phyloP scores from a whole-genome alignment of 2,113 vertebrate species.

The Globicephala melas region DNA sequence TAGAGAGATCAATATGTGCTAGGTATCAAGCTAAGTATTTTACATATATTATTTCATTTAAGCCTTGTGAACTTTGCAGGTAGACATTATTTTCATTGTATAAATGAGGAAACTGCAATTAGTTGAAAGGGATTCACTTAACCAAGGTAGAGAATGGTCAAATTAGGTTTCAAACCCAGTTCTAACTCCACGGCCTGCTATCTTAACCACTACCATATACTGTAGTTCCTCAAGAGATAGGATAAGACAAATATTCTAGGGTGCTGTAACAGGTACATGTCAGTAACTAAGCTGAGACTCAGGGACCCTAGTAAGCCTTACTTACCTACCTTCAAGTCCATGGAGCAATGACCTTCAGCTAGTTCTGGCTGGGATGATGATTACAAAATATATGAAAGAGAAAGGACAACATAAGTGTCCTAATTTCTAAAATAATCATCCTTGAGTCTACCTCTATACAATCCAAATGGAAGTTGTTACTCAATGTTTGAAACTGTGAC shows the following conservation, averaged over 20 bases:
- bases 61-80: neutral
- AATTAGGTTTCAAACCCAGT: conserved; percentile 18
- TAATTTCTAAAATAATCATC: conserved; percentile 39
- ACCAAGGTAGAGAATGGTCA: neutral
- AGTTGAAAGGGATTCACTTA: neutral
- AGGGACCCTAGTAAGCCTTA: neutral
- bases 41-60: neutral
- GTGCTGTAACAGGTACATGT: neutral
- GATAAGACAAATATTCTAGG: neutral
- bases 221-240: neutral
- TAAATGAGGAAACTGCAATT: neutral
- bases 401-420: neutral
- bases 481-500: neutral
- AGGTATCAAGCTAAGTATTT: neutral
- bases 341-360: neutral
- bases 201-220: neutral
- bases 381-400: conserved; percentile 26
- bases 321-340: neutral
- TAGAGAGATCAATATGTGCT: neutral
- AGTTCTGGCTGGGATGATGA: neutral
- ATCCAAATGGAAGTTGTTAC: conserved; percentile 9
- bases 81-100: conserved; percentile 1
- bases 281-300: neutral
- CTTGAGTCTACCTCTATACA: neutral
- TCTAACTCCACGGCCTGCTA: neutral